Evolutionary conservation across 2,888 invertebrate species (phyloP).

Genomic region (Endomychus coccineus): DNA sequence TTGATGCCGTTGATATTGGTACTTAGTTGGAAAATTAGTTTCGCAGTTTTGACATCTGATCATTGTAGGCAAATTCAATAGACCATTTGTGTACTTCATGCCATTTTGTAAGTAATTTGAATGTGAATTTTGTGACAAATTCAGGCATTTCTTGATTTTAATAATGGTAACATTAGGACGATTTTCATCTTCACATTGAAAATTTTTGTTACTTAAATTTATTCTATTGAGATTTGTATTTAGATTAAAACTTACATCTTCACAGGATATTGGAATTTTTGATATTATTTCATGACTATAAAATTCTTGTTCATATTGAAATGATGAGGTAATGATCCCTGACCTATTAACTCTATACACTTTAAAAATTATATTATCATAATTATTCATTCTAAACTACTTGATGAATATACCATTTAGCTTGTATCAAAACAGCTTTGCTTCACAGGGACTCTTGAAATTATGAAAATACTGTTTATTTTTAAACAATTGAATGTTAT

Average conservation of each 20-base stretch:
- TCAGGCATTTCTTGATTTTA: slow-evolving; percentile 26
- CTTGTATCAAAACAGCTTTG: slow-evolving; percentile 37
- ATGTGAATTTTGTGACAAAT: background rate
- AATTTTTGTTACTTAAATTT: slow-evolving; percentile 26
- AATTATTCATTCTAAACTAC: slow-evolving; percentile 34
- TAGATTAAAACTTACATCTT: slow-evolving; percentile 24
- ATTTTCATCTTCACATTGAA: slow-evolving; percentile 29
- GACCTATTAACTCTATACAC: slow-evolving; percentile 31
- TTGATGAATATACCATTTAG: slow-evolving; percentile 27
- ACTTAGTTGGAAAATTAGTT: slow-evolving; percentile 43
- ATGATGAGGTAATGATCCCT: slow-evolving; percentile 27
- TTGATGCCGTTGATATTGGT: slow-evolving; percentile 43
- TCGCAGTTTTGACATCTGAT: slow-evolving; percentile 44
- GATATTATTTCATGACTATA: slow-evolving; percentile 31
- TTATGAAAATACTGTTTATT: slow-evolving; percentile 6
- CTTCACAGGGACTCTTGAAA: slow-evolving; percentile 13
- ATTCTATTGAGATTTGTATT: slow-evolving; percentile 20
- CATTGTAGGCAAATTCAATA: slow-evolving; percentile 33
- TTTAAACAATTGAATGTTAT: slow-evolving; percentile 12
- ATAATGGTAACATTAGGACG: slow-evolving; percentile 30
- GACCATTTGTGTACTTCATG: slow-evolving; percentile 8
- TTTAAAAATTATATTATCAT: slow-evolving; percentile 33
- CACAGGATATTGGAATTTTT: slow-evolving; percentile 26
- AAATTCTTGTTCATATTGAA: slow-evolving; percentile 33
- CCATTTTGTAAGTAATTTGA: slow-evolving; percentile 1